phyloP scores from a whole-genome alignment of 2,113 vertebrate species.

The Condylura cristata region DNA sequence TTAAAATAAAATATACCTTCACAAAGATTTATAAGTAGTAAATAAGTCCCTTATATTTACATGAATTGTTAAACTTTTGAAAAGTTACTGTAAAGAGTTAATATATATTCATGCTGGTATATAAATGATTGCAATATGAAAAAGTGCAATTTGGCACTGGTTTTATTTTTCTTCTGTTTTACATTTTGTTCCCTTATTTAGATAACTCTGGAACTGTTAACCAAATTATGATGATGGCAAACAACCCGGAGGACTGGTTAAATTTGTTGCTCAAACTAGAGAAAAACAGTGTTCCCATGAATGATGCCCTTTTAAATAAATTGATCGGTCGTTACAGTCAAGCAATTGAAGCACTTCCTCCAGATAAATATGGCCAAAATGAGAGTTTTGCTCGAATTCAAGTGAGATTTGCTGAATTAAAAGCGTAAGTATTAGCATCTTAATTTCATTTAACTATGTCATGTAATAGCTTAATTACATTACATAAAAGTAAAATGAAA shows the following conservation, averaged over 20 bases:
- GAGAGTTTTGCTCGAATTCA: conserved; percentile 94
- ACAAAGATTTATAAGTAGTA: background rate
- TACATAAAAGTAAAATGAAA: conserved; percentile 48
- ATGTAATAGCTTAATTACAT: background rate
- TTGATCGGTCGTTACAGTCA: conserved; percentile 93
- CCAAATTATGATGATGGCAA: conserved; percentile 89
- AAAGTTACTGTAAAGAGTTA: background rate
- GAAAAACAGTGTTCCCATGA: conserved; percentile 89
- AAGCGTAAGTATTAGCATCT: conserved; percentile 90
- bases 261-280: conserved; percentile 91
- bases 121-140: conserved; percentile 28
- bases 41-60: conserved; percentile 26
- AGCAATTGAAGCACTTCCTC: conserved; percentile 90
- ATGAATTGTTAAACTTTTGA: background rate
- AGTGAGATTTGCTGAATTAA: conserved; percentile 95
- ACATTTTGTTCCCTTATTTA: conserved; percentile 73
- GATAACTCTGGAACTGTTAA: conserved; percentile 92
- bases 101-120: background rate
- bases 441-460: background rate
- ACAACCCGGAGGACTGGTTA: conserved; percentile 93
- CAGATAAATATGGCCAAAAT: conserved; percentile 92
- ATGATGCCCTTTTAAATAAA: conserved; percentile 88
- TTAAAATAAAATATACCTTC: background rate
- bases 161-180: background rate
- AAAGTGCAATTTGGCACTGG: background rate